Percentiles rank a stretch among this genome's conserved stretches.
phyloP scores from a whole-genome alignment of 1,140 invertebrate genomes.

The Drosophila seguyi region DNA sequence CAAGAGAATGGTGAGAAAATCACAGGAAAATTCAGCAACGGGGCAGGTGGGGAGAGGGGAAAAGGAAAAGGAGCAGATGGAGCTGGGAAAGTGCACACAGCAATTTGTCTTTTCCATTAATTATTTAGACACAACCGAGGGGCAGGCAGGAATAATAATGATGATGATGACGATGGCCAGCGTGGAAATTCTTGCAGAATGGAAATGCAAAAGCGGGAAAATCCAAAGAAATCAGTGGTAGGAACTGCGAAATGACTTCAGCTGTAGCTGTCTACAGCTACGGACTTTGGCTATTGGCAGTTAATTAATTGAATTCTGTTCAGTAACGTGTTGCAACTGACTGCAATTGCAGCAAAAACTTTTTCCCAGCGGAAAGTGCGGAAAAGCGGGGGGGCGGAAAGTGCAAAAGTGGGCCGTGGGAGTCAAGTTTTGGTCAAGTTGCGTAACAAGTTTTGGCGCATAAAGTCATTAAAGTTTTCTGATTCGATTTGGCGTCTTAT shows the following conservation, averaged over 20 bases:
- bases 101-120: conserved; percentile 79
- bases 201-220: conserved; percentile 15
- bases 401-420: conserved; percentile 13
- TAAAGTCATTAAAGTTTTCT: conserved; percentile 79
- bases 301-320: conserved; percentile 78
- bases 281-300: conserved; percentile 59
- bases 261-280: not conserved
- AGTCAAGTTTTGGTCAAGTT: conserved; percentile 43
- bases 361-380: not conserved
- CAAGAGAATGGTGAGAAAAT: conserved; percentile 32
- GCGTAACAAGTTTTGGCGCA: conserved; percentile 68
- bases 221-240: not conserved
- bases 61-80: not conserved
- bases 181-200: not conserved
- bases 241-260: conserved; percentile 15
- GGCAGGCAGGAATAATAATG: conserved; percentile 22
- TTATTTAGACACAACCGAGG: conserved; percentile 52
- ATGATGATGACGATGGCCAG: not conserved
- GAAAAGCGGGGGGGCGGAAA: not conserved
- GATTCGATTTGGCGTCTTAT: conserved; percentile 61
- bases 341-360: conserved; percentile 39
- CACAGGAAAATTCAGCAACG: conserved; percentile 34
- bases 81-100: conserved; percentile 30
- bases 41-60: not conserved
- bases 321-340: conserved; percentile 38